phyloP scores from a whole-genome alignment of 2,797 vertebrate species.

The Acanthis flammea region DNA sequence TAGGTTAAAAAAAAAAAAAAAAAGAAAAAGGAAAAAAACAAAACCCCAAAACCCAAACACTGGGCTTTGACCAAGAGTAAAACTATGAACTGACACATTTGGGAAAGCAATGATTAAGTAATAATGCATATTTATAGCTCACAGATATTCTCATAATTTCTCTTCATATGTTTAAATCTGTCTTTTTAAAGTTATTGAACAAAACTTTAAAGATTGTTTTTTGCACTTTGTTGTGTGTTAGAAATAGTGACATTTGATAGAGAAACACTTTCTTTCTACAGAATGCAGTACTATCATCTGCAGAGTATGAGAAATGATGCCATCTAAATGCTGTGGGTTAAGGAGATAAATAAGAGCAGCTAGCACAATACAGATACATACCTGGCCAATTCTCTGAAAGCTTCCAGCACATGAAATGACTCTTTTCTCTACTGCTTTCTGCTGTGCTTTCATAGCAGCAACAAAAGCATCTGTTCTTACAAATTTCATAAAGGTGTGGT shows the following conservation, averaged over 20 bases:
- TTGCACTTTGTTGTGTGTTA: background rate
- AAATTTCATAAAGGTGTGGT: background rate
- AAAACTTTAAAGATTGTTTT: background rate
- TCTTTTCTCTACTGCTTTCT: background rate
- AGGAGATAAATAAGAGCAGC: background rate
- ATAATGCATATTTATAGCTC: background rate
- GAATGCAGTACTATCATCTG: background rate
- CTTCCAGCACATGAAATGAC: background rate
- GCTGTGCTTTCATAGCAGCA: background rate
- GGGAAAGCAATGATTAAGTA: background rate
- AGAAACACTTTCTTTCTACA: background rate
- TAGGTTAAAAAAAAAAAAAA: background rate
- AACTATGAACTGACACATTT: background rate
- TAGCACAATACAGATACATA: background rate
- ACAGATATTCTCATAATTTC: background rate
- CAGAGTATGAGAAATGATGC: background rate
- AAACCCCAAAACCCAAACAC: background rate
- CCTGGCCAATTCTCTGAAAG: background rate
- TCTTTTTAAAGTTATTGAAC: background rate
- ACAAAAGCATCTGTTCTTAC: background rate
- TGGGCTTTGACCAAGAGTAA: background rate
- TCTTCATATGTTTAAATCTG: background rate
- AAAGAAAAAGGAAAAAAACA: rapidly evolving
- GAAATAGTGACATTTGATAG: background rate
- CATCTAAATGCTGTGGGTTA: background rate